Evolutionary conservation across 2,888 invertebrate species (phyloP), one percentile per base, ranked within the genome.

Genomic region (Eugnorisma glareosa): DNA sequence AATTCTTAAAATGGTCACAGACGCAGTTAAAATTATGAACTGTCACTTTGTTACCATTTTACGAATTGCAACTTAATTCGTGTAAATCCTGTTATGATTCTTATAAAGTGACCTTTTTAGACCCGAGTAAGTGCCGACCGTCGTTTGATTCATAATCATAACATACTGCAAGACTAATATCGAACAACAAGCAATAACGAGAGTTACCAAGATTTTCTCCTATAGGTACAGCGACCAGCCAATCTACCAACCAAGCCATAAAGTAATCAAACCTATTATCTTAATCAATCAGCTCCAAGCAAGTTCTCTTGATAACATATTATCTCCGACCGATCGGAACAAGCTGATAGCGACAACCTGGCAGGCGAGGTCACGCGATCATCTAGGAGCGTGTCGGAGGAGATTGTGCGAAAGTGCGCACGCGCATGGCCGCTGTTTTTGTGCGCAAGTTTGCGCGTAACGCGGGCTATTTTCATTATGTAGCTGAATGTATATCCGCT

Each of bases 331-430:
- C 40, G 74, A 81, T 85, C 61, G 73, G 66, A 63, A 71, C 77
- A 80, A 64, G 71, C 73, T 70, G 82, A 82, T 74, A 73, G 43
- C 31, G 57, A 57, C 71, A 83, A 77, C 76, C 70, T 70, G 67
- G 67, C 68, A 74, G 45, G 63, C 87, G 86, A 88, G 88, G 88
- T 79, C 89, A 83, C 81, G 77, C 77, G 81, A 87, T 88, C 88
- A 79, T 88, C 87, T 79, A 86, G 81, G 67, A 76, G 71, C 80
- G 81, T 76, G 71, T 75, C 74, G 76, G 57, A 72, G 79, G 83
- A 87, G 84, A 87, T 79, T 85, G 87, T 81, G 78, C 77, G 87
- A 88, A 88, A 88, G 87, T 84, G 77, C 73, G 73, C 75, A 74
- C 80, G 79, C 77, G 81, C 80, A 80, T 35, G n/a, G 73, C 71